phyloP scores from a whole-genome alignment of 2,888 invertebrate genomes.

The Romanomermis culicivorax region DNA sequence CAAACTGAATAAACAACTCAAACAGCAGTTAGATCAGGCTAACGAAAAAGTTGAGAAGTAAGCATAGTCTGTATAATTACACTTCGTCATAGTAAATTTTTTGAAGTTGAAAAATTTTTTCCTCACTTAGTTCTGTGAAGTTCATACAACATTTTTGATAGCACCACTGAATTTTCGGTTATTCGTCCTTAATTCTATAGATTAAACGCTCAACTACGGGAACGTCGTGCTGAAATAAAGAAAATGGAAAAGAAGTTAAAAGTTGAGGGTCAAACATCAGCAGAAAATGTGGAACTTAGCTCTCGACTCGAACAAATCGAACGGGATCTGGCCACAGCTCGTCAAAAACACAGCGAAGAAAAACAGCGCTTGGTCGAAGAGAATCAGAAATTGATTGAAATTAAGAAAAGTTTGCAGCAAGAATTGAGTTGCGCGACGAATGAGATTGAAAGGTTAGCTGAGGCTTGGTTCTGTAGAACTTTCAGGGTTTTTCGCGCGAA shows the following conservation, averaged over 20 bases:
- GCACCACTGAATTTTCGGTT: no score
- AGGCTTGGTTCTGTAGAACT: not conserved
- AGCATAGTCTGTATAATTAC: no score
- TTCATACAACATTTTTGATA: no score
- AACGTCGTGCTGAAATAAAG: constrained; percentile 18
- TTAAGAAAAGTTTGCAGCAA: constrained; percentile 15
- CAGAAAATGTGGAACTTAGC: constrained; percentile 16
- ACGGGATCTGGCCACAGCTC: constrained; percentile 13
- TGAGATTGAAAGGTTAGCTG: constrained; percentile 7
- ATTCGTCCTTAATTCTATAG: no score
- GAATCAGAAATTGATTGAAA: constrained; percentile 13
- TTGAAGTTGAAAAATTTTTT: no score
- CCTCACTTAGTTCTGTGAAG: no score
- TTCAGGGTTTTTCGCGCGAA: not conserved
- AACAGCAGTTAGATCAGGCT: constrained; percentile 12
- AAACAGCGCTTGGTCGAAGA: constrained; percentile 11
- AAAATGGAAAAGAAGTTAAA: constrained; percentile 18
- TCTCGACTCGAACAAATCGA: constrained; percentile 15
- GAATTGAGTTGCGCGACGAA: constrained; percentile 4
- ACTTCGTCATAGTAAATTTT: not conserved
- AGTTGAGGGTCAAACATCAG: constrained; percentile 4
- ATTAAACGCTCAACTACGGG: constrained; percentile 13
- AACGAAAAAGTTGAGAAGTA: constrained; percentile 11
- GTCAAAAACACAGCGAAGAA: constrained; percentile 15
- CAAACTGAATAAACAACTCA: constrained; percentile 11